Base-by-base conservation (phyloP, 1,140 invertebrate genomes). In the Mya arenaria region DNA sequence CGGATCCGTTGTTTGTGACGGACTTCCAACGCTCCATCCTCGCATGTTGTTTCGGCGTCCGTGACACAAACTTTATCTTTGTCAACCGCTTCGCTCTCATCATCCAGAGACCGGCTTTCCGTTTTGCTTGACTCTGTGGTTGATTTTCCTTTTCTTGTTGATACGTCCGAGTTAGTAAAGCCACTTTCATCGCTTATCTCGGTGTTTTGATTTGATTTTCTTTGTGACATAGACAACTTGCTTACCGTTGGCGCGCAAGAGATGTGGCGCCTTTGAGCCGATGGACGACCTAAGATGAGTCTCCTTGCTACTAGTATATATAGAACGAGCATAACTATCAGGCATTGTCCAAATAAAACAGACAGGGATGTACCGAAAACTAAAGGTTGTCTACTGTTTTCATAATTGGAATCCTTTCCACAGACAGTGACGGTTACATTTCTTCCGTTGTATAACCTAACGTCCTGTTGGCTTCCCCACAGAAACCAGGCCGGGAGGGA, bases 221-320 rank as follows among this genome's bases (percentile, higher is more conserved):
- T n/a, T n/a, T n/a, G n/a, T n/a, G n/a, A n/a, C n/a, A n/a, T n/a
- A n/a, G n/a, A n/a, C n/a, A 4, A 15, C 30, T 23, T 62, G 36
- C 23, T 62, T 28, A 30, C 58, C 58, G 17, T 62, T 17, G n/a
- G 4, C 4, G 4, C 15, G 4, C 25, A 3, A 15, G 58, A 62
- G 4, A 28, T 34, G 10, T 32, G 13, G 28, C 58, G 4, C 37
- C 48, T 17, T 25, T 28, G 65, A n/a, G n/a, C n/a, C n/a, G n/a
- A n/a, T n/a, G n/a, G n/a, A 8, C 36, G 15, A 13, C 32, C 39
- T 44, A 44, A 25, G 15, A 48, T 8, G 23, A 75, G 34, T 63
- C 36, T 34, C 17, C n/a, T 44, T n/a, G 58, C 58, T 44, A 77
- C 41, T n/a, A 63, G 37, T 19, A 63, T n/a, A n/a, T 65, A 77